Evolutionary conservation across 2,113 vertebrate genomes (phyloP), one percentile per base, ranked within the genome.

Genomic region (Typhlomys cinereus): DNA sequence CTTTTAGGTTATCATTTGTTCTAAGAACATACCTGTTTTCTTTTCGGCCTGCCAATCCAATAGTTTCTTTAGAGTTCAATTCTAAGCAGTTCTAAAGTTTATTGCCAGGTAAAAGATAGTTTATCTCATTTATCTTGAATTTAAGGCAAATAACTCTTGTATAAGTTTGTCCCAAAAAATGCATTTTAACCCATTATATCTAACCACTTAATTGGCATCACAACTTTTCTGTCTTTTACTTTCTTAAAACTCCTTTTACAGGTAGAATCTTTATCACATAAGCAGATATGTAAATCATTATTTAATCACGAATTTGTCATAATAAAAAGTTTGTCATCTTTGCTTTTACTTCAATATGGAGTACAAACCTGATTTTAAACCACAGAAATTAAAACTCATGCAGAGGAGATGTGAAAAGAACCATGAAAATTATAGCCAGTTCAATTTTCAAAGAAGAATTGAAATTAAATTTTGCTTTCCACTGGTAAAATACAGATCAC

Each of bases 381-480:
- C 34, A 17, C 9, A 36, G 48, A 31, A 94, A 92, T 92, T 92
- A 93, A 50, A 96, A 96, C 59, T 46, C 17, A 61, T 46, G 75
- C 66, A 80, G 87, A 92, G 88, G 57, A 67, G 13, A 67, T 80
- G 2, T 52, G 69, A 94, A 90, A 88, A 34, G 17, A 75, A 39
- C 23, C 1, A 36, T 41, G 64, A 6, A 54, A 96, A 93, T 73
- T 85, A 4, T 44, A 84, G 0, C 0, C 64, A 74, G 92, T 86
- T 93, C 74, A 62, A 23, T 1, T 67, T 73, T 79, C 75, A 93
- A 71, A 84, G 61, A 85, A 2, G 13, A 92, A 44, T 85, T 96
- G 74, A 95, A 92, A 89, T 82, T 14, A 29, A 64, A 52, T 94
- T 88, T 85, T 94, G n/a, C 91, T 96, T 97, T 92, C 50, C 80